Base-by-base conservation (phyloP, 2,113 vertebrate genomes). In the Mohoua ochrocephala region DNA sequence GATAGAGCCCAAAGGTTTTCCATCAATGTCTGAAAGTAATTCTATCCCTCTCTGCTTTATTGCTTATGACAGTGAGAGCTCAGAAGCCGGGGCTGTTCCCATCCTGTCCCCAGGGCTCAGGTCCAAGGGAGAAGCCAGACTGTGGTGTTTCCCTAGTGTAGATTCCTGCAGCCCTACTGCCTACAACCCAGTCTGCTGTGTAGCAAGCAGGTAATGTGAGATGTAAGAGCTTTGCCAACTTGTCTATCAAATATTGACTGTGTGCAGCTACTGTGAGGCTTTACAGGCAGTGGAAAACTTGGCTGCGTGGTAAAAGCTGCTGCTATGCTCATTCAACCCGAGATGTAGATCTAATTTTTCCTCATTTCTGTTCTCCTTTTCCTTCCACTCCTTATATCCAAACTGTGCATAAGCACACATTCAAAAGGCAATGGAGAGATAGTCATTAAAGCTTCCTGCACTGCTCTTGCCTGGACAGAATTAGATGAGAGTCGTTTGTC, bases 161-260 rank as follows among this genome's bases (percentile, higher is more conserved):
- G 61, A 52, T 93, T 91, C 41, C 57, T 87, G 31, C 69, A 94
- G 76, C 83, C 45, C 0, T 2, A 15, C 35, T 76, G 67, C 56
- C 50, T 76, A n/a, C 57, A 42, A 1, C 42, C 30, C n/a, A 44
- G 54, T 61, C 86, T 93, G 86, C 64, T 87, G 74, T 39, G 78
- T 18, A 47, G 35, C 33, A 47, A 50, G 71, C 37, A 80, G 88
- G 88, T 84, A 84, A 92, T 28, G 52, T 61, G 61, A 84, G 50
- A 81, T 81, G 44, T 13, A 27, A 59, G 63, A 39, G 60, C 89
- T 95, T 87, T 86, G 80, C 84, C 91, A 94, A 11, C 60, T 89
- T 84, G 52, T 81, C 91, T 95, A 0, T 89, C 89, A 95, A 87
- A 95, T 89, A 64, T 64, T 89, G 96, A 71, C 80, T 81, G 35